Conservation (phyloP, 2,113 vertebrate genomes). For the Chaetops frenatus region DNA sequence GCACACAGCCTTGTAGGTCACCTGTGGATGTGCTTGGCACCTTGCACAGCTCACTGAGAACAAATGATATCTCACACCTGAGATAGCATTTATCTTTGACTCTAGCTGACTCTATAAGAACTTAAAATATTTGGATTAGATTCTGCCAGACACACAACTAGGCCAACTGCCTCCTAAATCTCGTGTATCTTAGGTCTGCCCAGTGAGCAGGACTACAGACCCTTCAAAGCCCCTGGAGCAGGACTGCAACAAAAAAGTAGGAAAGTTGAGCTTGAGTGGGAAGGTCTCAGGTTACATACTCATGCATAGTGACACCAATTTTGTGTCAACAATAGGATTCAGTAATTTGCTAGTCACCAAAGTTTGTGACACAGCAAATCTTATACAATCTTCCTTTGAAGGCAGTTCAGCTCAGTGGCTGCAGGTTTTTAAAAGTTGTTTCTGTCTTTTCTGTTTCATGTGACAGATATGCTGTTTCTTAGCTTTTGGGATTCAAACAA, state of each 20-base stretch:
- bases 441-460: not conserved
- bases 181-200: not conserved
- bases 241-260: not conserved
- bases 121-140: not conserved
- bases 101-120: not conserved
- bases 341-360: not conserved
- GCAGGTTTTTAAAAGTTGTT: not conserved
- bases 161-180: not conserved
- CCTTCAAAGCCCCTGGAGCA: not conserved
- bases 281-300: not conserved
- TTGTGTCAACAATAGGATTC: not conserved
- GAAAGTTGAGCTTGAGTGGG: not conserved
- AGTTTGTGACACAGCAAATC: not conserved
- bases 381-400: not conserved
- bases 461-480: not conserved
- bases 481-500: not conserved
- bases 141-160: not conserved
- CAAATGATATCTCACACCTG: not conserved
- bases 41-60: not conserved
- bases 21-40: not conserved
- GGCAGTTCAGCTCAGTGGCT: not conserved
- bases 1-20: fast-evolving
- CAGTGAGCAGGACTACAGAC: not conserved
- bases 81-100: not conserved
- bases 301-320: fast-evolving